Base-by-base conservation (phyloP, 2,888 invertebrate genomes). In the Boloria selene region DNA sequence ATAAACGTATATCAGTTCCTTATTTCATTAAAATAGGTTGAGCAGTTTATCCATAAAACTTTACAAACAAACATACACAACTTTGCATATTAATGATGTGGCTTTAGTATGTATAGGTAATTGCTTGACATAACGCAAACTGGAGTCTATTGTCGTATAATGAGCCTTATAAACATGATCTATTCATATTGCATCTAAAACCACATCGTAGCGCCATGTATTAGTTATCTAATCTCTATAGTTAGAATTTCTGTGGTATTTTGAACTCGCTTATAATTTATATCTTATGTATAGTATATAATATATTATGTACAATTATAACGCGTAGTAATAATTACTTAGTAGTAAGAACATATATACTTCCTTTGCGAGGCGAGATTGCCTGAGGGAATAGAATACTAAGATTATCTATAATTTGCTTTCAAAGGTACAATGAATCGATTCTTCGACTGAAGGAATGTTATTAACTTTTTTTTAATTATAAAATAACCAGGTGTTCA, bases 201-300 rank as follows among this genome's bases (percentile, higher is more conserved):
- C 62, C 54, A 38, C 54, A 62, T 17, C 54, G 44, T 54, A 47
- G 54, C 62, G 54, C 47, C 22, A 13, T 54, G 31, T 45, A 38
- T 62, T 54, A 62, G 53, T 52, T 54, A 47, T 45, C 54, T 62
- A 54, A 62, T 54, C 47, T 54, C 47, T 47, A 31, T 47, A 54
- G 60, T 61, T 62, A 62, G 54, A 49, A 62, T 62, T 62, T 47
- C 62, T 62, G 62, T 31, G 53, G 62, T 53, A 45, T 53, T 62
- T 62, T 47, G 47, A 54, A 47, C 38, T 53, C 13, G 62, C 53
- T 31, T 10, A 17, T 38, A 62, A 38, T 31, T 31, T 42, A 31
- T 16, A 13, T 54, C 16, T 4, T 14, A 14, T 47, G n/a, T 22
- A 22, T 22, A 22, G 3, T 22, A 22, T 22, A 22, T 22, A n/a